Conservation (phyloP, 2,888 invertebrate genomes). For the Rhimphoctona megacephalus region DNA sequence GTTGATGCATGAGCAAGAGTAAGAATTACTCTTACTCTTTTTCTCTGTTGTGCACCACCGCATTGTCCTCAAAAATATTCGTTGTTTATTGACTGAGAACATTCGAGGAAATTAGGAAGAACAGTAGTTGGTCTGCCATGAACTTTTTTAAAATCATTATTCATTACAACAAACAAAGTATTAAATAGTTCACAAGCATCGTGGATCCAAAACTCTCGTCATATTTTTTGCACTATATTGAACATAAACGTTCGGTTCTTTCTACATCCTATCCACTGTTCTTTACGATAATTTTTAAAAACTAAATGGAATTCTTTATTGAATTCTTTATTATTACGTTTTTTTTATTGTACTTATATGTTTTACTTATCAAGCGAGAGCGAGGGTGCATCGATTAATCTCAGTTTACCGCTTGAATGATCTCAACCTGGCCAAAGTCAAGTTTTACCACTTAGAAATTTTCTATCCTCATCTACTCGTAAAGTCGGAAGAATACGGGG, state of each 20-base stretch:
- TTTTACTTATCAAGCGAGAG: not conserved
- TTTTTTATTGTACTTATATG: not conserved
- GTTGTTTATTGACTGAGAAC: not conserved
- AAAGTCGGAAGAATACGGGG: not conserved
- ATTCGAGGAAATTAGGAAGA: no score
- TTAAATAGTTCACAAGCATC: not conserved
- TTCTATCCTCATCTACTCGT: not conserved
- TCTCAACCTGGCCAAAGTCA: not conserved
- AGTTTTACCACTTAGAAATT: not conserved
- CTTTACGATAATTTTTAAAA: not conserved
- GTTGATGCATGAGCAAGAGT: slow-evolving; percentile 64
- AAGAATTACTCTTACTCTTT: slow-evolving; percentile 63
- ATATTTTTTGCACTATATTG: not conserved
- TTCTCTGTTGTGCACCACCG: slow-evolving; percentile 45
- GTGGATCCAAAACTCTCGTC: not conserved
- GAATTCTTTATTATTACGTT: no score
- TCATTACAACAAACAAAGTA: not conserved
- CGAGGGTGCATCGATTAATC: not conserved
- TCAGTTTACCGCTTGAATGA: not conserved
- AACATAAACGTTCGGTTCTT: not conserved
- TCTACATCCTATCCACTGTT: not conserved
- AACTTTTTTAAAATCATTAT: no score
- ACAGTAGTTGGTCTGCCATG: no score
- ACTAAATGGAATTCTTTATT: no score
- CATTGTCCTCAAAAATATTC: not conserved